Evolutionary conservation across 2,113 vertebrate species (phyloP), one percentile per base, ranked within the genome.

Genomic region (Cyprinodon tularosa): DNA sequence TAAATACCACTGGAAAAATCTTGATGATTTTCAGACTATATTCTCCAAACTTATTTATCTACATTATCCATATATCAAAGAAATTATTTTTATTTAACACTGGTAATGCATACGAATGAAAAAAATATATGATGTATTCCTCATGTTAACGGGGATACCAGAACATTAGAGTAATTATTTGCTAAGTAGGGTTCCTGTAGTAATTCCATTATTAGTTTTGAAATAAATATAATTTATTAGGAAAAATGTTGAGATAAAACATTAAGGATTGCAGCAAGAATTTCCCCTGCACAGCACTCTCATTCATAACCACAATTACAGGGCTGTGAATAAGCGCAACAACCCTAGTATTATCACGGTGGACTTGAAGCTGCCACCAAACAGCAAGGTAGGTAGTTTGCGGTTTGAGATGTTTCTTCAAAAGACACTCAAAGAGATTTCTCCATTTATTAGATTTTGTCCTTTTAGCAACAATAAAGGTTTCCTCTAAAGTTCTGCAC

Each of bases 261-360:
- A 7, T 3, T 29, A 81, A 42, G 1, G 50, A 13, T 29, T 36
- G 20, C 12, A 29, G 39, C 8, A 61, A 7, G 57, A 71, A 60
- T 17, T 61, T 22, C 11, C 3, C 36, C 53, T 17, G n/a, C 59
- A 14, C 50, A 40, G 36, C 3, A 5, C 17, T 29, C 12, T 4
- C 3, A 68, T 57, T 40, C 57, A 63, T 57, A 15, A 44, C 70
- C 69, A 77, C 66, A 84, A 72, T 77, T 66, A 69, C 17, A 63
- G 29, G 62, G 37, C 61, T 68, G 29, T 50, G 59, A 72, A 63
- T 64, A 59, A 11, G 37, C 9, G 29, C 29, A 29, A 29, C 29
- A 2, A 42, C 48, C 14, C 12, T 40, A 29, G 64, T 22, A 37
- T 68, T 64, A 71, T 50, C 39, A 62, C 4, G 12, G 20, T 15